These are phyloP conservation scores for Sterrhoptilus dennistouni DNA, from an alignment of 2,113 vertebrate species.

Conservation along the genomic window DNA sequence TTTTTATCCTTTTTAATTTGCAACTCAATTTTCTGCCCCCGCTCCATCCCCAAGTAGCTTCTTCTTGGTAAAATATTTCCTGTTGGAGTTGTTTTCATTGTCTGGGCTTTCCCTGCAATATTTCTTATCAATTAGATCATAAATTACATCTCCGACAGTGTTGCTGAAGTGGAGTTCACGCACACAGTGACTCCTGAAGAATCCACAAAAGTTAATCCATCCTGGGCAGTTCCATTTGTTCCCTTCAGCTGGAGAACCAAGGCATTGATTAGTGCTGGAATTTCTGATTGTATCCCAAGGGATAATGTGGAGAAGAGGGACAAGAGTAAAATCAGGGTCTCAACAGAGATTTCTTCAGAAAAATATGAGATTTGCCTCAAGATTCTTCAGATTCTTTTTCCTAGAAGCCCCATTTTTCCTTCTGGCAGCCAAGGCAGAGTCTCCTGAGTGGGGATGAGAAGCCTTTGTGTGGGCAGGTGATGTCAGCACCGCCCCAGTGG, in stretches of 20 bases:
- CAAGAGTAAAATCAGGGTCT: not conserved
- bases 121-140: slow-evolving; percentile 31
- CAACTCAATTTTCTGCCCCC: slow-evolving; percentile 1
- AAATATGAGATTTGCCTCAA: not conserved
- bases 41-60: not conserved
- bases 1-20: not conserved
- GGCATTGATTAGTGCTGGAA: not conserved
- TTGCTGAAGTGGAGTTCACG: not conserved
- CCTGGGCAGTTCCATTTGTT: not conserved
- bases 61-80: not conserved
- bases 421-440: not conserved
- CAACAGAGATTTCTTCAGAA: not conserved
- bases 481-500: not conserved
- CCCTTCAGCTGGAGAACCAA: not conserved
- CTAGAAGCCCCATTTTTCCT: not conserved
- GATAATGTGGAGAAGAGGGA: accelerated
- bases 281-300: not conserved
- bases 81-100: not conserved
- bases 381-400: not conserved
- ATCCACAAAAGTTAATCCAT: not conserved
- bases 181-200: not conserved
- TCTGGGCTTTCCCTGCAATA: not conserved
- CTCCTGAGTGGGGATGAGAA: not conserved
- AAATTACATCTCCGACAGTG: not conserved
- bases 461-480: not conserved